A percentile compares a stretch with the other conserved stretches of the same genome.
Evolutionary conservation across 2,113 vertebrate genomes (phyloP).

Genomic region (Typhlomys cinereus): DNA sequence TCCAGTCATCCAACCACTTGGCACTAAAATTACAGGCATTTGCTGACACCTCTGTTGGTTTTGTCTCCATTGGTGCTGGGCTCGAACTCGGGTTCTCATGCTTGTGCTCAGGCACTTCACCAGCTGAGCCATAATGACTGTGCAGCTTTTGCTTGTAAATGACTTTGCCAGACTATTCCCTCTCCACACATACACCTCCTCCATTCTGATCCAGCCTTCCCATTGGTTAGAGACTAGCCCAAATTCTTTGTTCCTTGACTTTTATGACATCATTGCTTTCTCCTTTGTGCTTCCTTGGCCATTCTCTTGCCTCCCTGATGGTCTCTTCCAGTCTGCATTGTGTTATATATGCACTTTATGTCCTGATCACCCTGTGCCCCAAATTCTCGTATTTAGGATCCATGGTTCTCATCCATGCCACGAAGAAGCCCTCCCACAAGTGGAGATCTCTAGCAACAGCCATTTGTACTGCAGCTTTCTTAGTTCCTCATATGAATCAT

Average conservation of each 20-base stretch:
- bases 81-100: too few relatives aligned
- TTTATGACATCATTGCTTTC: background rate
- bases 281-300: background rate
- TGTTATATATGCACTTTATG: too few relatives aligned
- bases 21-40: background rate
- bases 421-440: background rate
- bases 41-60: background rate
- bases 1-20: too few relatives aligned
- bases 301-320: too few relatives aligned
- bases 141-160: background rate
- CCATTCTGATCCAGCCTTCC: background rate
- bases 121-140: too few relatives aligned
- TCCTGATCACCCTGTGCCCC: background rate
- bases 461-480: background rate
- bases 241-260: constrained; percentile 13
- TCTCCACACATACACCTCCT: background rate
- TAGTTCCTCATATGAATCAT: background rate
- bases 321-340: too few relatives aligned
- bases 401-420: background rate
- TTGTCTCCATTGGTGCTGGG: too few relatives aligned
- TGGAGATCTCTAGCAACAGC: background rate
- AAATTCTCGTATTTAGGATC: background rate
- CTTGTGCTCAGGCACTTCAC: too few relatives aligned
- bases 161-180: background rate
- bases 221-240: background rate